A percentile compares a stretch with the other conserved stretches of the same genome.
Conservation (phyloP, 2,888 invertebrate species). For the Sussaba pulchella region DNA sequence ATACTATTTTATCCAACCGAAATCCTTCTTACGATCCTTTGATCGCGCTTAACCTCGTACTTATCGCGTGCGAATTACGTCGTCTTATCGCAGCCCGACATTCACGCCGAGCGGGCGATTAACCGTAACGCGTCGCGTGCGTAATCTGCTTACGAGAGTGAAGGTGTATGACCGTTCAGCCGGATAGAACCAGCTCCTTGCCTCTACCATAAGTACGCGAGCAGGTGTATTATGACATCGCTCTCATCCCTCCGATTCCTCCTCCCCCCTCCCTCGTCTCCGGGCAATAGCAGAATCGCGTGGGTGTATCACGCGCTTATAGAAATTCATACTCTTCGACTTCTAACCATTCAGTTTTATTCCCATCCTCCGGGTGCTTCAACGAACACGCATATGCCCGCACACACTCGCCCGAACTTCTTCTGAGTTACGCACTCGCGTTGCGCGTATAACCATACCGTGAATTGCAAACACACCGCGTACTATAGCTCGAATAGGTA, state of each 20-base stretch:
- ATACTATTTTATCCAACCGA: neutral
- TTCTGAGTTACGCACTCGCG: conserved; percentile 26
- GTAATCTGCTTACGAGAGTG: conserved; percentile 71
- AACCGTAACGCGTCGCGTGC: conserved; percentile 65
- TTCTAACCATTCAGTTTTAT: conserved; percentile 1
- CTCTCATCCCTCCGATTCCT: neutral
- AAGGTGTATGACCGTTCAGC: conserved; percentile 28
- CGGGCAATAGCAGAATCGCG: neutral
- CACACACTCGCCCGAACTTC: neutral
- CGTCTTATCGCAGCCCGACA: conserved; percentile 69
- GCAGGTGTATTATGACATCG: conserved; percentile 53
- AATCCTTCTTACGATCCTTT: conserved; percentile 19
- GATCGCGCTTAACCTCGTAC: conserved; percentile 28
- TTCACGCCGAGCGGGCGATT: conserved; percentile 72
- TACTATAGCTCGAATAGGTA: conserved; percentile 26
- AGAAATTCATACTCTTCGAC: conserved; percentile 10
- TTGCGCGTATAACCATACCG: neutral
- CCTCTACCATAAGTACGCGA: conserved; percentile 18
- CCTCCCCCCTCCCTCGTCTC: conserved; percentile 25
- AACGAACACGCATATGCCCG: neutral
- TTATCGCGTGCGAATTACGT: conserved; percentile 22
- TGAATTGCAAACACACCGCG: conserved; percentile 34
- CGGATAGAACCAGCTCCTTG: neutral
- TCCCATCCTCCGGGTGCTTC: neutral
- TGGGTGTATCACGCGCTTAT: neutral